phyloP scores from a whole-genome alignment of 37 sponge, comb jelly and placozoan species.

The Eunapius fragilis region DNA sequence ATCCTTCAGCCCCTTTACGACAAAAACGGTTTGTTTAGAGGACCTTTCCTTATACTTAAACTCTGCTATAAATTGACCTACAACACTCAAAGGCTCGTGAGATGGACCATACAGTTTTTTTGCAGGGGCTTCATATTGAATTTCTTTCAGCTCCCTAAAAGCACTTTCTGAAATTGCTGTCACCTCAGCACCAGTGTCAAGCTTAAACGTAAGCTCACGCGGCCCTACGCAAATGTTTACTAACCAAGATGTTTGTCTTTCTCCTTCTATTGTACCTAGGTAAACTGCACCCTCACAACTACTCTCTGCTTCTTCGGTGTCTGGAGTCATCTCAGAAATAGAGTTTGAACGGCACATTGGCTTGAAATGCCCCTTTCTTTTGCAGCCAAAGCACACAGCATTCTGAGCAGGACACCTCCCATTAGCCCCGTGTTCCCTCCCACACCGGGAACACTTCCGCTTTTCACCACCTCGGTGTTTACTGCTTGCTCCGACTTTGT shows the following conservation, averaged over 20 bases:
- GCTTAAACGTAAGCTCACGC: constrained; percentile 30
- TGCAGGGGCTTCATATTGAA: background rate
- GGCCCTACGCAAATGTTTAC: constrained; percentile 2
- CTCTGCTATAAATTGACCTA: constrained; percentile 25
- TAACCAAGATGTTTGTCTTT: constrained; percentile 14
- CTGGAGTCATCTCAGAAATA: too few relatives aligned
- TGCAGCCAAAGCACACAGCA: too few relatives aligned
- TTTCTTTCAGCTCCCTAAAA: constrained; percentile 2
- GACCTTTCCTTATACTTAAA: background rate
- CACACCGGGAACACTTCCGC: too few relatives aligned
- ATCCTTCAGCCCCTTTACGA: constrained; percentile 21
- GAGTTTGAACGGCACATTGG: too few relatives aligned
- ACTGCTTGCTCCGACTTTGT: background rate
- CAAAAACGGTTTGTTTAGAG: constrained; percentile 5
- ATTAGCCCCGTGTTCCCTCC: too few relatives aligned
- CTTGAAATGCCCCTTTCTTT: too few relatives aligned
- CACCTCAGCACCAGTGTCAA: constrained; percentile 71
- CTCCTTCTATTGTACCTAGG: too few relatives aligned
- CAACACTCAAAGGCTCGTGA: constrained; percentile 1
- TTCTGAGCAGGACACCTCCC: too few relatives aligned
- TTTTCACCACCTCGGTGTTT: too few relatives aligned
- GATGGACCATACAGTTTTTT: constrained; percentile 50
- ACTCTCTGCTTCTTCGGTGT: too few relatives aligned
- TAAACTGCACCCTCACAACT: too few relatives aligned
- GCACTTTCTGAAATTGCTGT: constrained; percentile 39